phyloP scores from a whole-genome alignment of 2,888 invertebrate genomes.

The Thelaira solivaga region DNA sequence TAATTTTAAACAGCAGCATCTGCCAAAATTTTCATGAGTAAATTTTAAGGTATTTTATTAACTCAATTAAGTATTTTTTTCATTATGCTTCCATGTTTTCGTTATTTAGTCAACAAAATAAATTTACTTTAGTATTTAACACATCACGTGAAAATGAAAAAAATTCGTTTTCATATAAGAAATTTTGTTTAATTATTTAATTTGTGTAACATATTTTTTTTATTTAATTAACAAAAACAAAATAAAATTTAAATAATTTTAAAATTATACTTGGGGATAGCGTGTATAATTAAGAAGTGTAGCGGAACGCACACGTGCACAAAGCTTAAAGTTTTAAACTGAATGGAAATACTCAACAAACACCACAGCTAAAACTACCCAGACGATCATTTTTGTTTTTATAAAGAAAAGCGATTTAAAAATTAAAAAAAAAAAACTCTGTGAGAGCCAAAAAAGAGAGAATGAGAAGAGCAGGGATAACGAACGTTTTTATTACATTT shows the following conservation, averaged over 20 bases:
- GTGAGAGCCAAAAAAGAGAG: neutral
- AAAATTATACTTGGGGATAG: too few relatives aligned
- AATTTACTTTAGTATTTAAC: too few relatives aligned
- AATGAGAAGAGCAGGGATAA: conserved; percentile 10
- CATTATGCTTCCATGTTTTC: too few relatives aligned
- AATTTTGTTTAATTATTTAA: neutral
- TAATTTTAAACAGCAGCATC: too few relatives aligned
- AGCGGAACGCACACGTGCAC: conserved; percentile 28
- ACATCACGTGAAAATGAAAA: too few relatives aligned
- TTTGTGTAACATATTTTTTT: too few relatives aligned
- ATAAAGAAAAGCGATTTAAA: neutral
- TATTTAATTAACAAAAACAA: neutral
- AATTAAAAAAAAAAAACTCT: neutral
- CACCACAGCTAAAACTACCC: neutral
- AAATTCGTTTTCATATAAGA: neutral
- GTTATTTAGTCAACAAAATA: too few relatives aligned
- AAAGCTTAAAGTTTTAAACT: conserved; percentile 8
- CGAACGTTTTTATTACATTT: conserved; percentile 56
- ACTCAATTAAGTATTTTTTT: too few relatives aligned
- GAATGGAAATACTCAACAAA: conserved; percentile 13
- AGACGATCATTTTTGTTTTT: too few relatives aligned
- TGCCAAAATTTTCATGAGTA: too few relatives aligned
- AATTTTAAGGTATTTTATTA: too few relatives aligned
- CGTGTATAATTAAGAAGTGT: conserved; percentile 9
- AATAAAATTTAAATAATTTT: neutral